Conservation (phyloP, 2,113 vertebrate genomes). For the Desmodus rotundus region DNA sequence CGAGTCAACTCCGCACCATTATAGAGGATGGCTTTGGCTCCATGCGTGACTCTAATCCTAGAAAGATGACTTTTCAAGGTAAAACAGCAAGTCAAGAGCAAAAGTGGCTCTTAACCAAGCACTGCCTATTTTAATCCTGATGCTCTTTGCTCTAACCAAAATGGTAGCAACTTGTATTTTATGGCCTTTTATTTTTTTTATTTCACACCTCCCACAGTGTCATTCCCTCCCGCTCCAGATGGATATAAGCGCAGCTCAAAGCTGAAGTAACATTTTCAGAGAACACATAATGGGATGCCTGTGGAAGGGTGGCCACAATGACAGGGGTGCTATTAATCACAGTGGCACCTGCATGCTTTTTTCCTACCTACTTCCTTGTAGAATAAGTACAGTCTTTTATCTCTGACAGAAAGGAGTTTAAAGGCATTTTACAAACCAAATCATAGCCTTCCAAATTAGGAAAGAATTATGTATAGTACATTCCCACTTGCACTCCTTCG, state of each 20-base stretch:
- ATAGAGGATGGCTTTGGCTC: neutral
- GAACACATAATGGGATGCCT: neutral
- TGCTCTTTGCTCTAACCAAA: neutral
- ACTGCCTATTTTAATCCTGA: neutral
- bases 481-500: neutral
- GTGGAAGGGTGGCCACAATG: neutral
- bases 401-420: neutral
- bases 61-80: neutral
- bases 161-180: neutral
- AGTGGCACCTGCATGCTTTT: neutral
- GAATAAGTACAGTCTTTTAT: conserved; percentile 5
- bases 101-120: neutral
- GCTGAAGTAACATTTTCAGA: neutral
- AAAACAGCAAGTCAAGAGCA: neutral
- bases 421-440: conserved; percentile 18
- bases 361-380: neutral
- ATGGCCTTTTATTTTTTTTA: neutral
- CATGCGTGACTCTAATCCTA: neutral
- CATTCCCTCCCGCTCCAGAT: neutral
- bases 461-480: neutral
- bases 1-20: neutral
- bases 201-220: neutral
- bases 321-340: neutral
- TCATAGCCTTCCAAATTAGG: neutral
- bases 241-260: neutral